Evolutionary conservation across 2,888 invertebrate species (phyloP), one percentile per base, ranked within the genome.

Genomic region (Chorisops tibialis): DNA sequence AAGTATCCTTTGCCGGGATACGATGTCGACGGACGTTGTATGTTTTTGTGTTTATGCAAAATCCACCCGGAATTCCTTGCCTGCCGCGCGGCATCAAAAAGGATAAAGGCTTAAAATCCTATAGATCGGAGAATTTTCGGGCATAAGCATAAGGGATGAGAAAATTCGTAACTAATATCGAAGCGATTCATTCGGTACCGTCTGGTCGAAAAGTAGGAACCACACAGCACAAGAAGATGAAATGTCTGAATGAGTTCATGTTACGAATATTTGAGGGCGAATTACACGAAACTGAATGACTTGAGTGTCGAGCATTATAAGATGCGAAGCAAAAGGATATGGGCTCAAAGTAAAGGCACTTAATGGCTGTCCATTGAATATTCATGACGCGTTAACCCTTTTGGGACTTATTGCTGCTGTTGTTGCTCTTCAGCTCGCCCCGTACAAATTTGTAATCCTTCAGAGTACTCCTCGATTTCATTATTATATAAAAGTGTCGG

Each of bases 371-470:
- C 58, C 56, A 65, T 65, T 63, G 65, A 65, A 65, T 65, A 65
- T 65, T 65, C 65, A 65, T 65, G 61, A 61, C 58, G 45, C 56
- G 62, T 51, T 60, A 63, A 60, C 65, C 65, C 62, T 61, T 62
- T 60, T 35, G 62, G 50, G 58, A 54, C 59, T 64, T 64, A 45
- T 64, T 61, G 39, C 51, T 52, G 58, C n/a, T n/a, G n/a, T n/a
- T n/a, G n/a, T n/a, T n/a, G n/a, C n/a, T n/a, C n/a, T n/a, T n/a
- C n/a, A n/a, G n/a, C 61, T 59, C 47, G 58, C n/a, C 63, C 61
- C 58, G 51, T 61, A 9, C 41, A 41, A 41, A 54, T 54, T 61
- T 47, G 48, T 7, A 30, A 39, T 30, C 47, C 16, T 22, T 49
- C 14, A 35, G 43, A 50, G 51, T 19, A 39, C 39, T 38, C 49